A percentile compares a stretch with the other conserved stretches of the same genome.
phyloP scores from a whole-genome alignment of 2,113 vertebrate species.

The Cyanoramphus novaezelandiae region DNA sequence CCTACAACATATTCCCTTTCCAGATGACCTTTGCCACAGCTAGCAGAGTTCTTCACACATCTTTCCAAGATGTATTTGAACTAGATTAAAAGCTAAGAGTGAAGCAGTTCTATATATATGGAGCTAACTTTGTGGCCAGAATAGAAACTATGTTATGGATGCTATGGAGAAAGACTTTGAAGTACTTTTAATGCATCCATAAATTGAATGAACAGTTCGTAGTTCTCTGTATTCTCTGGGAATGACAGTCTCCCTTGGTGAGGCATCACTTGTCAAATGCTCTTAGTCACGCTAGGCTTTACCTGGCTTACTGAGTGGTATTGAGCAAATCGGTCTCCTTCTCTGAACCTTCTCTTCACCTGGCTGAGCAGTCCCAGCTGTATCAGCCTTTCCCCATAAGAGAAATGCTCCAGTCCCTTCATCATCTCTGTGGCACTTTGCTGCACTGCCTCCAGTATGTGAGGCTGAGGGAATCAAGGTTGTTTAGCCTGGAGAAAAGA shows the following conservation, averaged over 20 bases:
- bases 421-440: background rate
- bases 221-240: background rate
- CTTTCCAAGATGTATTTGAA: background rate
- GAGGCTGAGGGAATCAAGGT: background rate
- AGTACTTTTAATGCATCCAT: background rate
- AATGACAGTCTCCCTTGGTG: background rate
- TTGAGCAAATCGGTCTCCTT: background rate
- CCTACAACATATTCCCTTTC: background rate
- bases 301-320: background rate
- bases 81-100: background rate
- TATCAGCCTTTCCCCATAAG: background rate
- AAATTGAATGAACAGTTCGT: rapidly evolving
- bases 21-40: background rate
- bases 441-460: background rate
- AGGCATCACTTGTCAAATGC: background rate
- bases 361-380: background rate
- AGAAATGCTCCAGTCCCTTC: background rate
- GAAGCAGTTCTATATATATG: background rate
- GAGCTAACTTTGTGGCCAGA: background rate
- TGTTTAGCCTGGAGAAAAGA: background rate
- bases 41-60: background rate
- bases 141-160: background rate
- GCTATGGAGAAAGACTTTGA: background rate
- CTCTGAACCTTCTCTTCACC: background rate
- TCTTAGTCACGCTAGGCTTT: background rate